These are phyloP conservation scores for Moxostoma hubbsi DNA, from an alignment of 2,797 vertebrate species.

Conservation along the genomic window DNA sequence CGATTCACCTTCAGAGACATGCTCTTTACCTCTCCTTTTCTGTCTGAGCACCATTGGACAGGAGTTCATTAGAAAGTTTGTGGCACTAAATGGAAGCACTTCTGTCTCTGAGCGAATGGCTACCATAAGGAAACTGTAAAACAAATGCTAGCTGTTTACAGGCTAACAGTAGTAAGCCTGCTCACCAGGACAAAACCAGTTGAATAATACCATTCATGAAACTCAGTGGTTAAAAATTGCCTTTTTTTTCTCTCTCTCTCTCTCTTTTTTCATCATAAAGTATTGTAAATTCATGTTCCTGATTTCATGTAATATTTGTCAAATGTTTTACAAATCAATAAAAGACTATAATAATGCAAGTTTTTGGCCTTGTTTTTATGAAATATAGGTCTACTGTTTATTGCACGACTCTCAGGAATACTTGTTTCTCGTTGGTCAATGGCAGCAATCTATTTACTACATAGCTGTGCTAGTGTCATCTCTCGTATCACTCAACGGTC, in stretches of 20 bases:
- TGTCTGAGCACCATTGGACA: constrained; percentile 44
- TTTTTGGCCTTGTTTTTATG: not conserved
- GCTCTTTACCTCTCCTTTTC: constrained; percentile 47
- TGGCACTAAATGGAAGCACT: constrained; percentile 41
- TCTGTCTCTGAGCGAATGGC: constrained; percentile 46
- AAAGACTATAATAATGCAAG: constrained; percentile 50
- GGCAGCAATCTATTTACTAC: no score
- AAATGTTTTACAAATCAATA: constrained; percentile 66
- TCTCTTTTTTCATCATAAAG: constrained; percentile 51
- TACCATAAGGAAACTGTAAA: constrained; percentile 34
- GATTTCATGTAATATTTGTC: constrained; percentile 65
- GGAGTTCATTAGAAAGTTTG: constrained; percentile 39
- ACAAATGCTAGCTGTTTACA: constrained; percentile 50
- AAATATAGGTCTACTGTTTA: not conserved
- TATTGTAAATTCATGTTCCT: constrained; percentile 62
- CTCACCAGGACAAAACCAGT: constrained; percentile 57
- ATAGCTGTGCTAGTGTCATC: no score
- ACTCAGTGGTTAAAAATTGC: constrained; percentile 41
- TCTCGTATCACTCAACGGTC: no score
- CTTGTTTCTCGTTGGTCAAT: no score
- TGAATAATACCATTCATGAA: constrained; percentile 51
- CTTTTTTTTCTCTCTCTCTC: constrained; percentile 9
- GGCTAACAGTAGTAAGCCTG: constrained; percentile 44
- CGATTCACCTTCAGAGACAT: constrained; percentile 38
- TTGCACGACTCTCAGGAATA: not conserved